Evolutionary conservation across 2,797 vertebrate genomes (phyloP).

Genomic region (Alectoris magna): DNA sequence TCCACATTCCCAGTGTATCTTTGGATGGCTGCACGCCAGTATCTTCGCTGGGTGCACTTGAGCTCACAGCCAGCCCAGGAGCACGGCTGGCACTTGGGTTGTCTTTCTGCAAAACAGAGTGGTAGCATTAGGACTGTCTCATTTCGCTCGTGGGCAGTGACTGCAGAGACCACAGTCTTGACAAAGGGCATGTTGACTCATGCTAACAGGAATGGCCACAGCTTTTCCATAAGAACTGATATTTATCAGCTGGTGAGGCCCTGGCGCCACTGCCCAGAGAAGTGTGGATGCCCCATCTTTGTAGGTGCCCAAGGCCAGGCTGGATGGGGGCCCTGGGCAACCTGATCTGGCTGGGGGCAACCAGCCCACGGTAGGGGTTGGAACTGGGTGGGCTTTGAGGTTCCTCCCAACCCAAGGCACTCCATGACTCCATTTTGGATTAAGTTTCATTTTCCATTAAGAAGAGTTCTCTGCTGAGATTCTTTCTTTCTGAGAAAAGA

Average conservation of each 20-base stretch:
- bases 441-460: neutral
- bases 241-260: neutral
- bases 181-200: rapidly evolving
- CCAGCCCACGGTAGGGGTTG: neutral
- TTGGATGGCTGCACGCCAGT: neutral
- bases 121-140: neutral
- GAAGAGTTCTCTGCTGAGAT: neutral
- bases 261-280: neutral
- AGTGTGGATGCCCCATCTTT: neutral
- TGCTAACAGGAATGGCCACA: neutral
- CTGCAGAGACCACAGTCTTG: rapidly evolving
- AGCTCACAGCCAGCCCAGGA: neutral
- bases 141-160: neutral
- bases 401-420: neutral
- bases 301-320: neutral
- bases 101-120: slow-evolving; percentile 49
- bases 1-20: slow-evolving; percentile 71
- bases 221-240: neutral
- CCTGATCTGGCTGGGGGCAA: neutral
- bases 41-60: neutral
- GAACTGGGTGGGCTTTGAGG: neutral
- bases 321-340: neutral
- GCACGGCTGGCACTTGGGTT: neutral
- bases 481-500: neutral
- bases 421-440: neutral